Evolutionary conservation across 1,140 invertebrate genomes (phyloP).

Genomic region (Saxidomus purpurata): DNA sequence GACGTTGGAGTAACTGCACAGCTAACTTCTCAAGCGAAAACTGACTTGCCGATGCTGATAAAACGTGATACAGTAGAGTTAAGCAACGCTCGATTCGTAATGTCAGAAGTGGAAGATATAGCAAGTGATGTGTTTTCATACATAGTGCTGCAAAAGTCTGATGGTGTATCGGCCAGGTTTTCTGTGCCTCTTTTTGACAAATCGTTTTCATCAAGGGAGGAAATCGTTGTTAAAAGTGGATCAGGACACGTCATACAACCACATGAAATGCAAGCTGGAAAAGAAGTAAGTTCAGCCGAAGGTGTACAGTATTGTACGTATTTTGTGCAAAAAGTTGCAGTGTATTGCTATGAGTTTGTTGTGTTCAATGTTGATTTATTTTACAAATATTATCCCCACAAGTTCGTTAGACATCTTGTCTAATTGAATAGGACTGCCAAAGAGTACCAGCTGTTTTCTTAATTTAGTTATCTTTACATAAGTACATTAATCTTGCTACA

Average conservation of each 20-base stretch:
- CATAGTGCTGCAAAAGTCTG: not conserved
- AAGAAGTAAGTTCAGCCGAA: not conserved
- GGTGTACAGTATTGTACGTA: no score
- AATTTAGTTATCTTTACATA: no score
- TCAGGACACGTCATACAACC: not conserved
- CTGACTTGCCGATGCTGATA: not conserved
- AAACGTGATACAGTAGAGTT: not conserved
- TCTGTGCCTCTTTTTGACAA: constrained; percentile 32
- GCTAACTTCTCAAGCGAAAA: not conserved
- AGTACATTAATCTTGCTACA: no score
- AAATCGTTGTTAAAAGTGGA: not conserved
- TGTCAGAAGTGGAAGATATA: constrained; percentile 20
- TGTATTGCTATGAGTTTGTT: no score
- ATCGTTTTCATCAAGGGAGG: constrained; percentile 20
- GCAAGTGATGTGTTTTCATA: constrained; percentile 50
- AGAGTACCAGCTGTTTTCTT: no score
- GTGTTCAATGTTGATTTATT: no score
- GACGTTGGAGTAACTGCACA: not conserved
- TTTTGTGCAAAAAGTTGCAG: no score
- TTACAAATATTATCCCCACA: no score
- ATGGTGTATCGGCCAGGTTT: not conserved
- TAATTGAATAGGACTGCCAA: no score
- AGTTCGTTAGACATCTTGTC: no score
- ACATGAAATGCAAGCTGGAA: not conserved
- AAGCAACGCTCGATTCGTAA: not conserved